A percentile compares a stretch with the other conserved stretches of the same genome.
Conservation (phyloP, 2,797 vertebrate species). For the Pipistrellus nathusii region DNA sequence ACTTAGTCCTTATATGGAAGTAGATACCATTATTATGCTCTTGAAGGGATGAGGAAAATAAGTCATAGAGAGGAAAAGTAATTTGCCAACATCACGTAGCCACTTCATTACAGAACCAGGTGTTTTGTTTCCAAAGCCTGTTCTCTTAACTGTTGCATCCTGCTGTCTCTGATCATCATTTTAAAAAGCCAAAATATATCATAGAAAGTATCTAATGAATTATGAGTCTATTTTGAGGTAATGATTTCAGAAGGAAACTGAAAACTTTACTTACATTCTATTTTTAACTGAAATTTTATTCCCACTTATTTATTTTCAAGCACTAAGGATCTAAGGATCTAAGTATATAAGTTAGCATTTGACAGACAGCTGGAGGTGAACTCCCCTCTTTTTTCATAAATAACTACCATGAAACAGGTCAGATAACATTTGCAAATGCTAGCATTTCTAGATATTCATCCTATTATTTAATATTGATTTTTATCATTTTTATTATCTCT, state of each 20-base stretch:
- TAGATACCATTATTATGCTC: too few relatives aligned
- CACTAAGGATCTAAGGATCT: not conserved
- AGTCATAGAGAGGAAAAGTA: not conserved
- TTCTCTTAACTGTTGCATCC: not conserved
- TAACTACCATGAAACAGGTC: not conserved
- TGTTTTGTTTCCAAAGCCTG: not conserved
- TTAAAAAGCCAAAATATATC: slow-evolving; percentile 11
- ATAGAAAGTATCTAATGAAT: not conserved
- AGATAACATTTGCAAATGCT: not conserved
- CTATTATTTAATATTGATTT: not conserved
- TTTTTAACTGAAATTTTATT: slow-evolving; percentile 20
- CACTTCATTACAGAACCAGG: not conserved
- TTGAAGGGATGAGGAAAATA: not conserved
- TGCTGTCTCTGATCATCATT: not conserved
- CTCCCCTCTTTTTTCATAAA: not conserved
- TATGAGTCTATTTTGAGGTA: not conserved
- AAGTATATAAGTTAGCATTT: not conserved
- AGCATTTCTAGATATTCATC: not conserved
- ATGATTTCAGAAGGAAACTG: not conserved
- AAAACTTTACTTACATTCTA: not conserved
- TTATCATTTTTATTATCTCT: not conserved
- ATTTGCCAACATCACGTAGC: not conserved
- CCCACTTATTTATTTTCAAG: not conserved
- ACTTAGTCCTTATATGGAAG: not conserved
- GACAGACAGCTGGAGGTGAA: not conserved